Evolutionary conservation across 1,140 invertebrate genomes (phyloP), one percentile per base, ranked within the genome.

Genomic region (Xylocopa sonorina): DNA sequence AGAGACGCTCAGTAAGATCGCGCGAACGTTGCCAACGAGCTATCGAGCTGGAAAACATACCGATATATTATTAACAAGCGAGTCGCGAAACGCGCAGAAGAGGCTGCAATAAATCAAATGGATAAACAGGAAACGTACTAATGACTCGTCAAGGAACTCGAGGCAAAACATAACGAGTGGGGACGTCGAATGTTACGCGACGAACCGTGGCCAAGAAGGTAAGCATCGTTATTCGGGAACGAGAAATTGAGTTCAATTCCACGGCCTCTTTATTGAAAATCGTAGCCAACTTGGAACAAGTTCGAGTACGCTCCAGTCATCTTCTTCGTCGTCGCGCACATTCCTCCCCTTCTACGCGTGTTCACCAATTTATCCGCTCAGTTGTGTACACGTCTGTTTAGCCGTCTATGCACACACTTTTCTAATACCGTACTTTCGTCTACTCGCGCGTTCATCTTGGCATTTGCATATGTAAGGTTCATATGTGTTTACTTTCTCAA

Each of bases 371-470:
- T 41, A 0, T 43, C 51, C 32, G 38, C 48, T 3, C 10, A 67
- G 29, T 29, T 55, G 24, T 55, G 48, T 51, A 38, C 50, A 27
- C 7, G 32, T 53, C 55, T 69, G 5, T 38, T 69, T 69, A 69
- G 9, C 67, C 55, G 32, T 53, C 34, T 50, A 32, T 57, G 18
- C 32, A 43, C 67, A 34, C n/a, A 63, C 57, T 63, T 74, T n/a
- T 63, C 24, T 16, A n/a, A 41, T 18, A 24, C 51, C 16, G 16
- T 71, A 27, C 27, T 29, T 57, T 57, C 2, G 27, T 62, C 41
- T 62, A 69, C 1, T 0, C 29, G 38, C 27, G 34, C 18, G n/a
- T 58, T 67, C 43, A 14, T 63, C 29, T n/a, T n/a, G n/a, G n/a
- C 18, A 24, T 50, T 29, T 24, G n/a, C 14, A 9, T 10, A 27